Conservation (phyloP, 2,797 vertebrate genomes). For the Bovichtus diacanthus region DNA sequence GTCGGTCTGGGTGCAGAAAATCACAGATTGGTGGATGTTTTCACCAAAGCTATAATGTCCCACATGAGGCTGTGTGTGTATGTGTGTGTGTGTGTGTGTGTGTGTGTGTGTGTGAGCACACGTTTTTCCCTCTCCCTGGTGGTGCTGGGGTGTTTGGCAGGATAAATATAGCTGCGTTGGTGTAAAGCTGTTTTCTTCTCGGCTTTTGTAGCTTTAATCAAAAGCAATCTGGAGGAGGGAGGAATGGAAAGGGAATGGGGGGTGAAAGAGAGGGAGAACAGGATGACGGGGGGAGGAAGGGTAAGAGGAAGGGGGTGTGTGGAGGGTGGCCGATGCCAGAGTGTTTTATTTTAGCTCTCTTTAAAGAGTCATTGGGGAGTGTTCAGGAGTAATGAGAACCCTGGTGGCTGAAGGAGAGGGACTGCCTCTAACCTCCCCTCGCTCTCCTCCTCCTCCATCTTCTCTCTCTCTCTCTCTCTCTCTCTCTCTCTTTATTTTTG, state of each 20-base stretch:
- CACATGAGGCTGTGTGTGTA: conserved; percentile 58
- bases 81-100: conserved; percentile 28
- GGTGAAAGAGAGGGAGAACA: conserved; percentile 23
- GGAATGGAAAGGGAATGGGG: conserved; percentile 67
- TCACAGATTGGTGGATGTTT: conserved; percentile 77
- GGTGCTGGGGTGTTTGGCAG: conserved; percentile 82
- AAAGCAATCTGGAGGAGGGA: conserved; percentile 87
- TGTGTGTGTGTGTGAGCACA: conserved; percentile 46
- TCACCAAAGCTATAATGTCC: conserved; percentile 76
- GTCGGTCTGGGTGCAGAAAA: conserved; percentile 63
- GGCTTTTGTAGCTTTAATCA: conserved; percentile 87
- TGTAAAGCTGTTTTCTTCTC: conserved; percentile 83
- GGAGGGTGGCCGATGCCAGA: conserved; percentile 71
- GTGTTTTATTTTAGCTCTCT: conserved; percentile 84
- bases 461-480: too few relatives aligned
- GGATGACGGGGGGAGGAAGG: conserved; percentile 18
- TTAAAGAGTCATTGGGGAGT: conserved; percentile 82
- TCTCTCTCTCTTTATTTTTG: conserved; percentile 52
- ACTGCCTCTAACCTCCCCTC: conserved; percentile 48
- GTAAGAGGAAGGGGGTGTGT: conserved; percentile 24
- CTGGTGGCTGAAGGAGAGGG: conserved; percentile 75
- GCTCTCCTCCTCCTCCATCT: conserved; percentile 36
- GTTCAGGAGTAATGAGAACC: conserved; percentile 80
- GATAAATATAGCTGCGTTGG: conserved; percentile 88
- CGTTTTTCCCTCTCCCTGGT: conserved; percentile 75